Evolutionary conservation across 2,113 vertebrate genomes (phyloP).

Genomic region (Phylloscopus trochilus): DNA sequence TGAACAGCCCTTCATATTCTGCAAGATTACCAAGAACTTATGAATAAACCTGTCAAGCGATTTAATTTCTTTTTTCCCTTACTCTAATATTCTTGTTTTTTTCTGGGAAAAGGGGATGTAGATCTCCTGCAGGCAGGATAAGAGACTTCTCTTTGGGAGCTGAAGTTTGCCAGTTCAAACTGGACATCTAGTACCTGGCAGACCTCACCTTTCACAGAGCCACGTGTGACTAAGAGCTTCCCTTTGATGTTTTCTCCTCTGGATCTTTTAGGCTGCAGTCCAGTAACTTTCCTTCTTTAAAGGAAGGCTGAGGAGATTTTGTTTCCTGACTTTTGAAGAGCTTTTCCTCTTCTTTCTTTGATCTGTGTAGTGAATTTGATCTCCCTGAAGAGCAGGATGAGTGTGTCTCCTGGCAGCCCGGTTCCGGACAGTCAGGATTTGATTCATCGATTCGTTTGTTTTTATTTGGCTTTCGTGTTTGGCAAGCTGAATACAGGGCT

Average conservation of each 20-base stretch:
- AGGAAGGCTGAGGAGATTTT: slow-evolving; percentile 55
- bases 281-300: slow-evolving; percentile 67
- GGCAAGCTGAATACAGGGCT: background rate
- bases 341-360: slow-evolving; percentile 64
- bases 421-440: slow-evolving; percentile 35
- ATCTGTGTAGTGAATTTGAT: slow-evolving; percentile 63
- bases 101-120: background rate
- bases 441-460: slow-evolving; percentile 50
- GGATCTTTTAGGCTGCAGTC: slow-evolving; percentile 54
- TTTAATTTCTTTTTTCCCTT: background rate
- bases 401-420: background rate
- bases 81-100: background rate
- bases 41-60: background rate
- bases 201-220: slow-evolving; percentile 43
- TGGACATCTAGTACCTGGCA: slow-evolving; percentile 34
- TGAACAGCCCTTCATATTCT: background rate
- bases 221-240: background rate
- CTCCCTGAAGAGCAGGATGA: slow-evolving; percentile 58
- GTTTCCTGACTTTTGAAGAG: slow-evolving; percentile 65
- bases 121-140: background rate
- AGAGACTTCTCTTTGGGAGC: background rate
- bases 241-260: slow-evolving; percentile 52
- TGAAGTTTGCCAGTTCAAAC: background rate
- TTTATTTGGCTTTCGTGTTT: slow-evolving; percentile 35
- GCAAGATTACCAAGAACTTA: background rate